These are phyloP conservation scores for Chanos chanos DNA, from an alignment of 2,797 vertebrate genomes.

Conservation along the genomic window DNA sequence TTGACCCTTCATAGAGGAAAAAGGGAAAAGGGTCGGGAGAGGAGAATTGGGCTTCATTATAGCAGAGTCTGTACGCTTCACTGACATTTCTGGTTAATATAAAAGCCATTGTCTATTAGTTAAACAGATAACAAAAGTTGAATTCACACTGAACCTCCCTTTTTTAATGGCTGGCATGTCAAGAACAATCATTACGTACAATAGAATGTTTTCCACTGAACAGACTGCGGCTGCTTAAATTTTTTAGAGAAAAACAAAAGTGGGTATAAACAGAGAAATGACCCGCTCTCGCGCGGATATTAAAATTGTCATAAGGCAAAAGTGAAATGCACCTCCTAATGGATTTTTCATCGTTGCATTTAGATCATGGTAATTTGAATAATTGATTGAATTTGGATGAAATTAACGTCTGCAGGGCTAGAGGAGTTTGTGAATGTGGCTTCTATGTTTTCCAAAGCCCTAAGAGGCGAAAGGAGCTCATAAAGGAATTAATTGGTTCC, in stretches of 20 bases:
- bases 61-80: constrained; percentile 25
- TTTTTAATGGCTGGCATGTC: constrained; percentile 26
- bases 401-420: not conserved
- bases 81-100: constrained; percentile 40
- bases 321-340: not conserved
- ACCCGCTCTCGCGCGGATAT: no score
- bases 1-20: constrained; percentile 61
- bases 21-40: constrained; percentile 41
- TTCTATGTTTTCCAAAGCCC: not conserved
- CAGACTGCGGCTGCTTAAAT: not conserved
- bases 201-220: not conserved
- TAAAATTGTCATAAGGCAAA: not conserved
- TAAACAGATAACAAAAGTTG: constrained; percentile 33
- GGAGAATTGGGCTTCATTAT: constrained; percentile 30
- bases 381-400: constrained; percentile 1
- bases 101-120: constrained; percentile 39
- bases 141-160: constrained; percentile 24
- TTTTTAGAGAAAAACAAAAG: not conserved
- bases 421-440: constrained; percentile 14
- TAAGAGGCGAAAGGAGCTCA: not conserved
- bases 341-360: not conserved
- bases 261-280: not conserved
- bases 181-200: constrained; percentile 26
- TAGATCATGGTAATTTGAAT: constrained; percentile 2
- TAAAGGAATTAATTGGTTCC: constrained; percentile 3